Percentiles rank a stretch among this genome's conserved stretches.
These are phyloP conservation scores for Pristionchus fissidentatus DNA, from an alignment of 2,888 invertebrate genomes.

Conservation along the genomic window DNA sequence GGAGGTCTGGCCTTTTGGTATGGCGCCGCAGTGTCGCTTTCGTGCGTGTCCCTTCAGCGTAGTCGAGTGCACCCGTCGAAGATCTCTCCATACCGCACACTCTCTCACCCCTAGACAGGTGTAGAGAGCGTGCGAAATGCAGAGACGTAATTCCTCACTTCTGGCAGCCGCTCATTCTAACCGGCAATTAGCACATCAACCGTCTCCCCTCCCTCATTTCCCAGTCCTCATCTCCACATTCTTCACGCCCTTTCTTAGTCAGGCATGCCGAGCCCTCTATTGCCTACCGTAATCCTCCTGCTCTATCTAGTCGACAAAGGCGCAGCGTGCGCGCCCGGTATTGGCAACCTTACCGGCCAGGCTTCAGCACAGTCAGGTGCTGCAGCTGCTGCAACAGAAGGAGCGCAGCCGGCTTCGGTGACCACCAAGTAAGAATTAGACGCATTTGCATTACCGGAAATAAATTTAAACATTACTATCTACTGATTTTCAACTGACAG, in stretches of 20 bases:
- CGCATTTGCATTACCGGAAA: too few relatives aligned
- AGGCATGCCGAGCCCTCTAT: too few relatives aligned
- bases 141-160: slow-evolving; percentile 4
- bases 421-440: background rate
- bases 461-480: too few relatives aligned
- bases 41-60: too few relatives aligned
- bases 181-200: background rate
- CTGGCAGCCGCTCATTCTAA: background rate
- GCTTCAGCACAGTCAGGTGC: background rate
- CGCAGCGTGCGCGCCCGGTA: background rate
- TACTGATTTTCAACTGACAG: too few relatives aligned
- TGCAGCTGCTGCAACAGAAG: background rate
- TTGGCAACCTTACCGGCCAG: background rate
- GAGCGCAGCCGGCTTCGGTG: background rate
- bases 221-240: background rate
- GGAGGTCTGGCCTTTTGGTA: too few relatives aligned
- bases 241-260: background rate
- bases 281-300: background rate
- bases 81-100: too few relatives aligned
- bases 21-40: too few relatives aligned
- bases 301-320: background rate
- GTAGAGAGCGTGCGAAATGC: too few relatives aligned
- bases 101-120: too few relatives aligned
- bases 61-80: too few relatives aligned
- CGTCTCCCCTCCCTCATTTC: background rate